Percentiles rank a stretch among this genome's conserved stretches.
Evolutionary conservation across 2,113 vertebrate genomes (phyloP).

Genomic region (Perca schrenkii): DNA sequence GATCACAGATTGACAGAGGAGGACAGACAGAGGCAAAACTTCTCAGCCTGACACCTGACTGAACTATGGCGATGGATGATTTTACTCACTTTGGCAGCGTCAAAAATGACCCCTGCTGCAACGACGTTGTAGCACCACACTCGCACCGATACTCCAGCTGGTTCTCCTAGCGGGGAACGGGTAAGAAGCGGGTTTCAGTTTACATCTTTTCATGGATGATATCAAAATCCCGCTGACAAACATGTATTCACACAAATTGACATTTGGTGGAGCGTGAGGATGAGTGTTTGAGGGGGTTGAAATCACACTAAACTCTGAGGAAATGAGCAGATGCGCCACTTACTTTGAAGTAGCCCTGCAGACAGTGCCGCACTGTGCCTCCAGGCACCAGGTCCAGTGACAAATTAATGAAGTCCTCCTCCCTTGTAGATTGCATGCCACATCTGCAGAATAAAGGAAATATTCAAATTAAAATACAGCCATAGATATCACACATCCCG

Average conservation of each 20-base stretch:
- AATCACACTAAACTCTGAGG: no score
- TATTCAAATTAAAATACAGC: not conserved
- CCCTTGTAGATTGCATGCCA: not conserved
- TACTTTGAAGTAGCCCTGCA: slow-evolving; percentile 1
- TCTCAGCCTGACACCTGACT: not conserved
- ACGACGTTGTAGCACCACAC: not conserved
- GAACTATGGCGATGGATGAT: not conserved
- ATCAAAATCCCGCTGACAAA: no score
- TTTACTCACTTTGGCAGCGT: slow-evolving; percentile 11
- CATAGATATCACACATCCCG: not conserved
- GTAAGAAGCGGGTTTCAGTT: not conserved
- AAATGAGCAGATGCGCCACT: not conserved
- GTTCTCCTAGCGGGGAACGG: not conserved
- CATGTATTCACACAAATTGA: no score
- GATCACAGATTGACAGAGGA: not conserved
- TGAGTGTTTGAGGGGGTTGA: not conserved
- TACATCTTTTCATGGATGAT: no score
- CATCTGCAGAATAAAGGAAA: slow-evolving; percentile 5
- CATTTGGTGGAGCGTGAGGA: not conserved
- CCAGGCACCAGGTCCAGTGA: slow-evolving; percentile 13
- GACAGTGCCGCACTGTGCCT: not conserved
- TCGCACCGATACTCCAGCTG: not conserved
- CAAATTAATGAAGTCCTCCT: not conserved
- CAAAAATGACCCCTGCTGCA: not conserved
- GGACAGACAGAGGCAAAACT: not conserved